Evolutionary conservation across 1,140 invertebrate genomes (phyloP), one percentile per base, ranked within the genome.

Genomic region (Drosophila nannoptera): DNA sequence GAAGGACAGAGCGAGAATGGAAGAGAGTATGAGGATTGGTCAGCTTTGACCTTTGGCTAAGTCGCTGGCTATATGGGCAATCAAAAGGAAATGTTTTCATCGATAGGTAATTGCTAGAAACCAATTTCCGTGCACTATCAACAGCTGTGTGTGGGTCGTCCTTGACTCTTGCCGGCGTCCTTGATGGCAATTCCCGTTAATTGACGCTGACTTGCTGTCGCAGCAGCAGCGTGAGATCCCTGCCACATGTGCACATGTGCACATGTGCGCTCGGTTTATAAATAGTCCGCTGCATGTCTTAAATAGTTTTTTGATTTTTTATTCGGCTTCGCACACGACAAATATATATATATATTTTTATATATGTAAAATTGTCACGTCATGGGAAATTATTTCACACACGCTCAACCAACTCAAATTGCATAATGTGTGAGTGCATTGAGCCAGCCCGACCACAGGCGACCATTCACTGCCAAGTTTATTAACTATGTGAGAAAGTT

Each of bases 281-380:
- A 64, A 69, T 69, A 64, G 33, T 35, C 22, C 32, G 32, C 29
- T 56, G 53, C 46, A 65, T 42, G 55, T 69, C 38, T 36, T n/a
- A 63, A 56, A 63, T 43, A 50, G 42, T 12, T 35, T 52, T 33
- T 61, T 69, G 32, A 50, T 45, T 38, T 42, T 49, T 48, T 29
- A 22, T 42, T 63, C 16, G n/a, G 50, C 14, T 33, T 32, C 22
- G 31, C 31, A 43, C 6, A 11, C 22, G 12, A 52, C 22, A 7
- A 46, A n/a, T 54, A 16, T 42, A 35, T 42, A 36, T n/a, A n/a
- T n/a, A n/a, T n/a, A n/a, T n/a, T n/a, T n/a, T n/a, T 49, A n/a
- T 62, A 70, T 78, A 84, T 73, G 65, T 52, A 22, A 56, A 76
- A 83, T 68, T 59, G 80, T 83, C 80, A 83, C 80, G 80, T 83